These are phyloP conservation scores for Babyrousa celebensis DNA, from an alignment of 2,797 vertebrate species.

Conservation along the genomic window DNA sequence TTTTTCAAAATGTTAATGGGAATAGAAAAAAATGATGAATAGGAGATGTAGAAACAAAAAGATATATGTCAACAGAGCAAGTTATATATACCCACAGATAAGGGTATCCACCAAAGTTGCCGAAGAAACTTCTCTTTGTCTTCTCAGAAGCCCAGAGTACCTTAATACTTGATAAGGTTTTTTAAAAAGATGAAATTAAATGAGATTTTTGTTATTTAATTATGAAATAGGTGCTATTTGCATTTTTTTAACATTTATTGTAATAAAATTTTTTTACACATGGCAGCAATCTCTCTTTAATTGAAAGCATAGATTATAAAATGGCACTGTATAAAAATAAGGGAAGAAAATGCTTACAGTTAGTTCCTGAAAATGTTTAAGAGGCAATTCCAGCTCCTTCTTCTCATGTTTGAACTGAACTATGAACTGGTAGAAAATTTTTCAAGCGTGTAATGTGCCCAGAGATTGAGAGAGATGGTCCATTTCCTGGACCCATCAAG, in stretches of 20 bases:
- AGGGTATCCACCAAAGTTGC: background rate
- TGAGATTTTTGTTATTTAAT: background rate
- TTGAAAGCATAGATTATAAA: background rate
- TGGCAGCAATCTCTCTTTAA: background rate
- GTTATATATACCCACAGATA: background rate
- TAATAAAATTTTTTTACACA: background rate
- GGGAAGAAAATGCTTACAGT: background rate
- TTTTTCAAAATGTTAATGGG: background rate
- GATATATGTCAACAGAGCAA: background rate
- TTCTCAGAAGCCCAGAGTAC: background rate
- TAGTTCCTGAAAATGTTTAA: background rate
- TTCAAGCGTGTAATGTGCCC: background rate
- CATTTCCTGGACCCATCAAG: background rate
- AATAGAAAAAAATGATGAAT: background rate
- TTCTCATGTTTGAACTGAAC: background rate
- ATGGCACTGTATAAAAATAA: background rate
- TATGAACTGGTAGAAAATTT: background rate
- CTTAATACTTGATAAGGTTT: background rate
- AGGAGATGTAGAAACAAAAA: background rate
- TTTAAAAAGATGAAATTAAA: background rate
- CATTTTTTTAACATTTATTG: background rate
- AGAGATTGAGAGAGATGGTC: background rate
- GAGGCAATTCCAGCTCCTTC: background rate
- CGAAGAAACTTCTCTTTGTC: background rate
- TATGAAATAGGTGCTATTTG: background rate